phyloP scores from a whole-genome alignment of 2,888 invertebrate species.

The Troglohyphantes excavatus region DNA sequence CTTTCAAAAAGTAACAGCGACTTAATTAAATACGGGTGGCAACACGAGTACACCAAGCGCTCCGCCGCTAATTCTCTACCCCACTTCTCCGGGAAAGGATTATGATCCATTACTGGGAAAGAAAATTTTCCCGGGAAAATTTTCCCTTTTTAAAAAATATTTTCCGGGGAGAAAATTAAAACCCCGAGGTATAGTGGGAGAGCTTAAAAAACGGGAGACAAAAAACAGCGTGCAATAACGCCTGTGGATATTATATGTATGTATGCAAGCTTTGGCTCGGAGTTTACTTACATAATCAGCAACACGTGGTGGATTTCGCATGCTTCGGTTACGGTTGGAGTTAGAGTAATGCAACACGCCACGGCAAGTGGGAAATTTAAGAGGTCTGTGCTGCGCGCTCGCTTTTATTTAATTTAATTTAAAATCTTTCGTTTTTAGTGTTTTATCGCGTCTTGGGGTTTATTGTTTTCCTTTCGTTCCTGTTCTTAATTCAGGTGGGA shows the following conservation, averaged over 20 bases:
- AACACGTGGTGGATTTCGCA: conserved; percentile 73
- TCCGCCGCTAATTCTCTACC: conserved; percentile 74
- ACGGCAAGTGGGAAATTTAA: conserved; percentile 68
- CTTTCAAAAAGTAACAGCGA: conserved; percentile 76
- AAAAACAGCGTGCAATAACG: conserved; percentile 59
- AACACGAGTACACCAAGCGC: conserved; percentile 61
- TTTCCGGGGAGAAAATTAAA: conserved; percentile 64
- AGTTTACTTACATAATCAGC: conserved; percentile 74
- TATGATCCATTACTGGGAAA: conserved; percentile 77
- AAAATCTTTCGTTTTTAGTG: conserved; percentile 61
- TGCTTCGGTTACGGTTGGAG: conserved; percentile 54
- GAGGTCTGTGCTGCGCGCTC: conserved; percentile 9
- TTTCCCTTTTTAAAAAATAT: conserved; percentile 62
- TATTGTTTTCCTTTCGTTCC: conserved; percentile 54
- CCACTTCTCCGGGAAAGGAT: conserved; percentile 72
- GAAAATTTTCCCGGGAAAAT: conserved; percentile 59
- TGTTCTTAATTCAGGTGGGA: conserved; percentile 54
- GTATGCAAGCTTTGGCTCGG: conserved; percentile 56
- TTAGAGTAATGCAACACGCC: conserved; percentile 60
- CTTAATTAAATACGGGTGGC: conserved; percentile 78
- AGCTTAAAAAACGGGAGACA: conserved; percentile 25
- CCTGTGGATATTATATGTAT: conserved; percentile 71
- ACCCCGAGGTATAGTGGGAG: conserved; percentile 65
- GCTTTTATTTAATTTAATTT: conserved; percentile 73
- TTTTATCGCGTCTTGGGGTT: conserved; percentile 46